These are phyloP conservation scores for Boloria euphrosyne DNA, from an alignment of 2,888 invertebrate species.

Conservation along the genomic window DNA sequence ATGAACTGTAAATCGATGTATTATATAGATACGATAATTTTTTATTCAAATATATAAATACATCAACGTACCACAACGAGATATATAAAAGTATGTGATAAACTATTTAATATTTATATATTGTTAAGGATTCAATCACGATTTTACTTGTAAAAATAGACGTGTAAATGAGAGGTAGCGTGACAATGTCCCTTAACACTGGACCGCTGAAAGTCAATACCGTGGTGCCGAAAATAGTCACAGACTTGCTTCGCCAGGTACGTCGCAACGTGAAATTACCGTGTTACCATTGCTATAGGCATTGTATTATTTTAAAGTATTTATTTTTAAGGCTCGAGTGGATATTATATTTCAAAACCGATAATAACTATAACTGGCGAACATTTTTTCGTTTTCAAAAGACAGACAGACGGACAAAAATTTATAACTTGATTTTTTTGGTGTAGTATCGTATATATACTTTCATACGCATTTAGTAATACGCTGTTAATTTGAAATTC, in stretches of 20 bases:
- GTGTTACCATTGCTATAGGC: conserved; percentile 9
- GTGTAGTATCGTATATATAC: too few species aligned
- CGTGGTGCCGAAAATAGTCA: conserved; percentile 36
- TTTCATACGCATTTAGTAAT: too few species aligned
- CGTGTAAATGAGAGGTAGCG: conserved; percentile 20
- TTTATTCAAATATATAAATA: too few species aligned
- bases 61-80: too few species aligned
- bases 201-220: conserved; percentile 37
- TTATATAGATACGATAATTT: too few species aligned
- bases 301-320: conserved; percentile 16
- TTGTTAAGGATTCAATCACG: conserved; percentile 14
- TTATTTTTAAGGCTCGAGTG: conserved; percentile 18
- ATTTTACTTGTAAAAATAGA: conserved; percentile 25
- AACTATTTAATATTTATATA: neutral
- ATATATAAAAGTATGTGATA: too few species aligned
- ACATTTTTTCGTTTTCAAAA: too few species aligned
- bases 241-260: conserved; percentile 25
- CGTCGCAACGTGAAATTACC: conserved; percentile 8
- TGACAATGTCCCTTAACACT: conserved; percentile 21
- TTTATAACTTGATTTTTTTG: too few species aligned
- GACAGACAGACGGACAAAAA: too few species aligned
- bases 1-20: too few species aligned
- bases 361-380: too few species aligned
- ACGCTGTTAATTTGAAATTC: too few species aligned
- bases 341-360: conserved; percentile 21